Conservation (phyloP, 2,113 vertebrate species). For the Athene noctua region DNA sequence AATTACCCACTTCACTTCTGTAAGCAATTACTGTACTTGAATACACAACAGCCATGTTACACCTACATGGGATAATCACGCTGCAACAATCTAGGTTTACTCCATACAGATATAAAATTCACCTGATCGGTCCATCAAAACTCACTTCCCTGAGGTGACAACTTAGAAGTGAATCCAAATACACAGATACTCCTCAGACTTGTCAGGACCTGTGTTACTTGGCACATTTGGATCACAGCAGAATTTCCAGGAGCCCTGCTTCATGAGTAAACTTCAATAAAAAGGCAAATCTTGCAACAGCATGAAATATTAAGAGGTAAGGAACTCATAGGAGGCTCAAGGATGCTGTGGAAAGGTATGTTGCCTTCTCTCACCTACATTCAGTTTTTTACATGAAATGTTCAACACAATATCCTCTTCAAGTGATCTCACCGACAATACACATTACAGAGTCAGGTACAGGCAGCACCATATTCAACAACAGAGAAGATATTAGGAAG, state of each 20-base stretch:
- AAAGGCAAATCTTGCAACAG: not conserved
- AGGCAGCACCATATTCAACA: not conserved
- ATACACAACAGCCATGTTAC: accelerated
- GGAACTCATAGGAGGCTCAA: not conserved
- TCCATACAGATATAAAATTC: not conserved
- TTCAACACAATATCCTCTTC: not conserved
- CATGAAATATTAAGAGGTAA: not conserved
- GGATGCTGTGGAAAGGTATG: not conserved
- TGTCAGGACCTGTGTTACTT: accelerated
- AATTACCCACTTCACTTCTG: accelerated
- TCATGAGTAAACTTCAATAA: accelerated
- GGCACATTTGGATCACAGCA: not conserved
- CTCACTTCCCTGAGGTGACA: not conserved
- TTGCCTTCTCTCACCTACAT: not conserved
- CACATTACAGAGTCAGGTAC: not conserved
- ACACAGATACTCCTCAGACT: not conserved
- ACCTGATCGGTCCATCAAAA: not conserved
- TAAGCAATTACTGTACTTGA: accelerated
- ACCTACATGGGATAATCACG: accelerated
- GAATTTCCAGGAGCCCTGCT: not conserved
- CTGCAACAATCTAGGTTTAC: not conserved
- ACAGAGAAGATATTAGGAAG: accelerated
- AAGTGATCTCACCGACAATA: not conserved
- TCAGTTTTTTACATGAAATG: accelerated
- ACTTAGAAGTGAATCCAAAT: accelerated